Conservation (phyloP, 2,797 vertebrate species). For the Lepus oiostolus region DNA sequence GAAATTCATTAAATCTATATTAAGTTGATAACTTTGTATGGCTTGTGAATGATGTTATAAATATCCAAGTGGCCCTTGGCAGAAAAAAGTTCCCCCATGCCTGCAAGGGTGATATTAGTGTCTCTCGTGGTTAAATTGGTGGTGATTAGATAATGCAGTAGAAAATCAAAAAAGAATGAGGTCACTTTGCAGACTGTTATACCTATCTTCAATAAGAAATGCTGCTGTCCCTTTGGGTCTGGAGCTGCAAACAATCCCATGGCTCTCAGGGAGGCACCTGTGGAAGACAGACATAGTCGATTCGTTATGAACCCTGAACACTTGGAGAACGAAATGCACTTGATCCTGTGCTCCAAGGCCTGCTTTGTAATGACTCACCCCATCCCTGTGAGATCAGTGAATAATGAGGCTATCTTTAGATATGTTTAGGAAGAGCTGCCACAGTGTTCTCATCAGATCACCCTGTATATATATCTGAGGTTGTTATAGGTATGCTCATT, state of each 20-base stretch:
- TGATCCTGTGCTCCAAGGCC: not conserved
- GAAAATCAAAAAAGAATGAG: not conserved
- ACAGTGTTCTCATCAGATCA: not conserved
- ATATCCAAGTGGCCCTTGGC: no score
- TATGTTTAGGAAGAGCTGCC: not conserved
- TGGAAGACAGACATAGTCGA: not conserved
- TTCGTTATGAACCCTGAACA: not conserved
- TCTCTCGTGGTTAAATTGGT: fast-evolving
- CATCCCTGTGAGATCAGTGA: not conserved
- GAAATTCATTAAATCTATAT: no score
- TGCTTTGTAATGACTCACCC: not conserved
- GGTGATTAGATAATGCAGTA: not conserved
- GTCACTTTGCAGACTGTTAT: not conserved
- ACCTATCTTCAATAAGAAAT: not conserved
- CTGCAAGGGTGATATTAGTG: no score
- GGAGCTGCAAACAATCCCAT: not conserved
- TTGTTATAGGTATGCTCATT: not conserved
- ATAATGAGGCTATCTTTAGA: not conserved
- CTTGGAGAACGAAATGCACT: fast-evolving
- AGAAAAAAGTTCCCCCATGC: no score
- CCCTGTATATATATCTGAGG: not conserved
- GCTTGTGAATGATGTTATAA: no score
- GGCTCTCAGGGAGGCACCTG: not conserved
- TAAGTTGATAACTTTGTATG: no score
- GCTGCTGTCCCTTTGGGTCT: not conserved